Evolutionary conservation across 2,888 invertebrate genomes (phyloP).

Genomic region (Lathronympha strigana): DNA sequence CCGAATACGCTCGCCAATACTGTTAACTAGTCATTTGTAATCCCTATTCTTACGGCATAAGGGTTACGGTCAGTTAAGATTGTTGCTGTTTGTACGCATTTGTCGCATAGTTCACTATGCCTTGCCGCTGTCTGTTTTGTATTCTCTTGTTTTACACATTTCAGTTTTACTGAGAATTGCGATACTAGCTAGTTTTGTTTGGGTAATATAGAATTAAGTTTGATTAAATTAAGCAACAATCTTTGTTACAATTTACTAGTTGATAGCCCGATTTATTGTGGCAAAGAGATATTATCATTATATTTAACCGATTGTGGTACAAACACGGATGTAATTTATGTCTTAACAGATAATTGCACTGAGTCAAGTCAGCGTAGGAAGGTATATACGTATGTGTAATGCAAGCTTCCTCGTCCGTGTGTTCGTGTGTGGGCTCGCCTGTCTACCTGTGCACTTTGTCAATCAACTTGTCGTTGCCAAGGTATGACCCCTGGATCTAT

Average conservation of each 20-base stretch:
- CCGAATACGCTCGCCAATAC: too few species aligned
- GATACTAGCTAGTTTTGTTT: constrained; percentile 30
- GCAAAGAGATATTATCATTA: constrained; percentile 28
- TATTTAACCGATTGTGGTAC: constrained; percentile 23
- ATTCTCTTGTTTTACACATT: constrained; percentile 40
- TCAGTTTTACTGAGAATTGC: constrained; percentile 34
- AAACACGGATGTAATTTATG: constrained; percentile 37
- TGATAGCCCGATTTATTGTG: constrained; percentile 26
- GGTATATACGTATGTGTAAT: constrained; percentile 19
- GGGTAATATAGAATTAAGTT: constrained; percentile 22
- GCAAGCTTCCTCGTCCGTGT: constrained; percentile 34
- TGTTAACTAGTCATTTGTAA: too few species aligned
- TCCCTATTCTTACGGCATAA: too few species aligned
- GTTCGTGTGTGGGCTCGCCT: constrained; percentile 34
- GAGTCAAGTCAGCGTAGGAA: constrained; percentile 30
- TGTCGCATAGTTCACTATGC: constrained; percentile 21
- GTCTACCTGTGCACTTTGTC: constrained; percentile 18
- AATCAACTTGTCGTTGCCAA: neutral
- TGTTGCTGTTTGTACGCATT: too few species aligned
- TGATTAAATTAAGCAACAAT: constrained; percentile 25
- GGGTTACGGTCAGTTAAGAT: too few species aligned
- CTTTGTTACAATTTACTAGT: neutral
- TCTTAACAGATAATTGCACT: constrained; percentile 40
- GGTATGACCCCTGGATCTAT: neutral
- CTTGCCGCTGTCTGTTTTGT: constrained; percentile 34